A percentile compares a stretch with the other conserved stretches of the same genome.
These are phyloP conservation scores for Tetrapedia diversipes DNA, from an alignment of 2,888 invertebrate genomes.

Conservation along the genomic window DNA sequence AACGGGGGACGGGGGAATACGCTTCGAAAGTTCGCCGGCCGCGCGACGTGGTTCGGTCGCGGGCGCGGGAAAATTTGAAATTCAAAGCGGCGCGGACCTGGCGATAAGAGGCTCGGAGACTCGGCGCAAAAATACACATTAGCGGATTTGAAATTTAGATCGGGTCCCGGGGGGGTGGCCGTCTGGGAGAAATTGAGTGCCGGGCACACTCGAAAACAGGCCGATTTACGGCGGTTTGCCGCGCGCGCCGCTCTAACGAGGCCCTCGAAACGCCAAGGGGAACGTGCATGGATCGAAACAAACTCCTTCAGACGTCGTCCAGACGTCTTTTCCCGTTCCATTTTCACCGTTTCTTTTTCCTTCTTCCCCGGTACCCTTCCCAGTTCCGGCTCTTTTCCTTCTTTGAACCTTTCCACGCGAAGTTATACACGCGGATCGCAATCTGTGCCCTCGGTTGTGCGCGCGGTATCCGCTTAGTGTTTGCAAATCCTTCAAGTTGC, in stretches of 20 bases:
- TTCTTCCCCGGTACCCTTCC: background rate
- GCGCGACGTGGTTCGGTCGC: constrained; percentile 57
- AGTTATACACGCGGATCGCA: background rate
- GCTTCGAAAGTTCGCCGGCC: constrained; percentile 72
- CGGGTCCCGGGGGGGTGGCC: constrained; percentile 47
- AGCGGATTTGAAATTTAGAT: constrained; percentile 81
- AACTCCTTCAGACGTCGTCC: constrained; percentile 28
- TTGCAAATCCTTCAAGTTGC: too few relatives aligned
- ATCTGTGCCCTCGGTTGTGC: too few relatives aligned
- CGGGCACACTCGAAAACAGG: constrained; percentile 62
- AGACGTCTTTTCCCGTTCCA: background rate
- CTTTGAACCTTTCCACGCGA: constrained; percentile 1
- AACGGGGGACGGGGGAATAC: constrained; percentile 71
- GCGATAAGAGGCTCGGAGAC: constrained; percentile 74
- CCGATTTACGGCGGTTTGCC: constrained; percentile 58
- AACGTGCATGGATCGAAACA: constrained; percentile 26
- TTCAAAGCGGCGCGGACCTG: constrained; percentile 73
- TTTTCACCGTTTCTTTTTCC: background rate
- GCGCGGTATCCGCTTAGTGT: too few relatives aligned
- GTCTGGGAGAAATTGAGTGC: constrained; percentile 61
- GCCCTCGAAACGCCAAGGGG: constrained; percentile 33
- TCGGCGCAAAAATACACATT: constrained; percentile 80
- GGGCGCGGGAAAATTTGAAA: constrained; percentile 77
- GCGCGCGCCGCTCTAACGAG: constrained; percentile 43
- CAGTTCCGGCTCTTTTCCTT: constrained; percentile 7